These are phyloP conservation scores for Patella caerulea DNA, from an alignment of 2,888 invertebrate genomes.

Conservation along the genomic window DNA sequence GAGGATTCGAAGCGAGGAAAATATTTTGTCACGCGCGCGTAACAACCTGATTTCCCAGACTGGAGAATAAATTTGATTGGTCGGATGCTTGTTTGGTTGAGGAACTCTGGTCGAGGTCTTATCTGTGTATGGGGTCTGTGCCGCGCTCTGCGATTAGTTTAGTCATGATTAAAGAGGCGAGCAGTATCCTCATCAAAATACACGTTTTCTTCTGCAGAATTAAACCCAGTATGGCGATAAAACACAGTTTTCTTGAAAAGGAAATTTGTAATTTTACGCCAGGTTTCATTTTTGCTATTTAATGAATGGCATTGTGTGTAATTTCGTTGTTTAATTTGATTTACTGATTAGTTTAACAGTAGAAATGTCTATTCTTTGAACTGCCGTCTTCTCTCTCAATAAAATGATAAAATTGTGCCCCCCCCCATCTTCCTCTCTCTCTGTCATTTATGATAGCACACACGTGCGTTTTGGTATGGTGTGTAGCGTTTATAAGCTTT, in stretches of 20 bases:
- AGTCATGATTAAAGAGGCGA: not conserved
- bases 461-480: no score
- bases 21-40: conserved; percentile 18
- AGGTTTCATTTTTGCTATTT: not conserved
- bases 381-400: no score
- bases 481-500: no score
- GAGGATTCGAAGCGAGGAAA: conserved; percentile 6
- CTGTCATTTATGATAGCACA: no score
- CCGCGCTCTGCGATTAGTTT: not conserved
- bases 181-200: not conserved
- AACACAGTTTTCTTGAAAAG: conserved; percentile 13
- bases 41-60: not conserved
- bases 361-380: no score
- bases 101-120: no score
- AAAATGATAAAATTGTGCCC: no score
- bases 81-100: not conserved
- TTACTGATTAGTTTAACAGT: not conserved
- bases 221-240: conserved; percentile 1
- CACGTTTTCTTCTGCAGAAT: conserved; percentile 7
- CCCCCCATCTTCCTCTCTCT: no score
- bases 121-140: no score
- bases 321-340: conserved; percentile 8
- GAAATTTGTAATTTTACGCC: conserved; percentile 39
- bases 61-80: not conserved
- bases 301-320: not conserved